Conservation (phyloP, 2,113 vertebrate genomes). For the Dipodomys merriami region DNA sequence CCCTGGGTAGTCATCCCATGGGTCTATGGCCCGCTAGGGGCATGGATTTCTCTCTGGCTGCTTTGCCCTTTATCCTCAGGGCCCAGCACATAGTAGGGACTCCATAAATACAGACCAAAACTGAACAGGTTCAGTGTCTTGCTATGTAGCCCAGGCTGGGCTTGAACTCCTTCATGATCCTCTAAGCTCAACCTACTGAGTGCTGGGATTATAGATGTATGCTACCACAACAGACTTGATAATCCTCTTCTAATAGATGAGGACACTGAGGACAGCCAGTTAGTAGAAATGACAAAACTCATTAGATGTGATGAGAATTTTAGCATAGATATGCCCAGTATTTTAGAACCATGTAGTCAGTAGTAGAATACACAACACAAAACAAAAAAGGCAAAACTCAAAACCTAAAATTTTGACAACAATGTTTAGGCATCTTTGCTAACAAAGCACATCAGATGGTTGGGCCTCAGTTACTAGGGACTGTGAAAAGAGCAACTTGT, state of each 20-base stretch:
- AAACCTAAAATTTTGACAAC: too few species aligned
- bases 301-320: too few species aligned
- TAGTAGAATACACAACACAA: too few species aligned
- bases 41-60: neutral
- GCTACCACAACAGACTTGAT: neutral
- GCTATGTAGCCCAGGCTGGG: neutral
- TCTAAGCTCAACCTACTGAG: neutral
- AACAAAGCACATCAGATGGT: too few species aligned
- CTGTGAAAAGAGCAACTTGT: too few species aligned
- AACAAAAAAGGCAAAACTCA: too few species aligned
- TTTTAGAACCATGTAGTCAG: too few species aligned
- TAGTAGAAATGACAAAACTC: neutral
- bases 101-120: too few species aligned
- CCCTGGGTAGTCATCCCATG: rapidly evolving
- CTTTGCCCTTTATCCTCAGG: neutral
- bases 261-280: neutral
- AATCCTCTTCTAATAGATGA: neutral
- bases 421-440: too few species aligned
- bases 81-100: neutral
- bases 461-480: neutral
- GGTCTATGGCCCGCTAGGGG: neutral
- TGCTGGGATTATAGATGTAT: neutral
- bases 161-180: neutral
- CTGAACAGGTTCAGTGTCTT: too few species aligned
- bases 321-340: too few species aligned